Base-by-base conservation (phyloP, 2,797 vertebrate genomes). In the Myotis myotis region DNA sequence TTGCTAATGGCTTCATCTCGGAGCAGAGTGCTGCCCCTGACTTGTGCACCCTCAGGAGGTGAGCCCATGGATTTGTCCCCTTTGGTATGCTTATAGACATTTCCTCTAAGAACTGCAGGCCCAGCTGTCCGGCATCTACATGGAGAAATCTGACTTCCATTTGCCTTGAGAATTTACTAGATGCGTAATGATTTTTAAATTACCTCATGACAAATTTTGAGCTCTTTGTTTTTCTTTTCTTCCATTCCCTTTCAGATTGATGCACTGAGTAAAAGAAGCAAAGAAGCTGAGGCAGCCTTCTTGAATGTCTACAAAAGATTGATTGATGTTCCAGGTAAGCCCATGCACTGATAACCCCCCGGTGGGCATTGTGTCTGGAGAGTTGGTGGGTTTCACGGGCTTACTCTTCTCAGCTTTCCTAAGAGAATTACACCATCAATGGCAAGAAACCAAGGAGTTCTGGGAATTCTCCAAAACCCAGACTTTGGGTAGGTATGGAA, bases 201-300 rank as follows among this genome's bases (percentile, higher is more conserved):
- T 88, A 22, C 92, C 83, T 94, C 33, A 95, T 91, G 72, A 93
- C 82, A 49, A 74, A 86, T 55, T 72, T 81, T 98, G 93, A 98
- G 84, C 60, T 57, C 41, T 38, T 82, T 83, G 30, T 72, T 75
- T 74, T 96, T 87, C 72, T 79, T 44, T 74, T 78, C 88, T 96
- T 81, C 64, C 91, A 11, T 30, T 44, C 36, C 49, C 62, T 95
- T 97, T 89, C 97, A 99, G 99, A 99, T 99, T 71, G 99, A 99
- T 97, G 99, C 99, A 92, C 98, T 99, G 98, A 99, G 99, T 98
- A 99, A 99, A 98, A 99, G 99, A 98, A 99, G 99, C 98, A 99
- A 99, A 99, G 99, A 99, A 99, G 99, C 99, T 95, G 99, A 99
- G 98, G 99, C 99, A 93, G 99, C 99, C 98, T 99, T 99, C 98